Evolutionary conservation across 2,888 invertebrate species (phyloP).

Genomic region (Helobdella robusta): DNA sequence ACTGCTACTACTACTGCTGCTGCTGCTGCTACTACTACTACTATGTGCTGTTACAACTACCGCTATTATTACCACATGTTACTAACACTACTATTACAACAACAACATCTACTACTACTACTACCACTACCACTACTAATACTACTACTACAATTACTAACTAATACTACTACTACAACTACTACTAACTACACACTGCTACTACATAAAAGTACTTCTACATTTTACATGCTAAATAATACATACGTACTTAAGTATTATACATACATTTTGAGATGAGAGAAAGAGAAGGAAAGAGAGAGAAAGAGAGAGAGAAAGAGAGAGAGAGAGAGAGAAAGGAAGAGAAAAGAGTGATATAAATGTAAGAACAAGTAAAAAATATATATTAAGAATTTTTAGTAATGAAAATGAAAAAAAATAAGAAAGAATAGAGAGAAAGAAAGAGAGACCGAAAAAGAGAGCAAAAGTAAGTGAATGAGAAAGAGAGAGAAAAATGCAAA

Average conservation of each 20-base stretch:
- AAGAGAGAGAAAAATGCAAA: not conserved
- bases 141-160: too few species aligned
- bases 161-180: too few species aligned
- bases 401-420: not conserved
- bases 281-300: not conserved
- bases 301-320: not conserved
- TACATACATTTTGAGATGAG: not conserved
- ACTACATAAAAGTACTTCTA: not conserved
- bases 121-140: too few species aligned
- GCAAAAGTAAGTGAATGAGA: not conserved
- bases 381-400: not conserved
- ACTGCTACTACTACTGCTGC: constrained; percentile 19
- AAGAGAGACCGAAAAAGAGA: not conserved
- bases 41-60: too few species aligned
- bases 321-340: not conserved
- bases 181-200: not conserved
- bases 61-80: too few species aligned
- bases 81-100: too few species aligned
- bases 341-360: not conserved
- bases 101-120: too few species aligned
- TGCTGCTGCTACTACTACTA: constrained; percentile 25
- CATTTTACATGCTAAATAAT: not conserved
- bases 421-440: not conserved
- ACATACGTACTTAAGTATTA: not conserved
- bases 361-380: not conserved